Evolutionary conservation across 2,113 vertebrate genomes (phyloP), one percentile per base, ranked within the genome.

Genomic region (Poicephalus meyeri): DNA sequence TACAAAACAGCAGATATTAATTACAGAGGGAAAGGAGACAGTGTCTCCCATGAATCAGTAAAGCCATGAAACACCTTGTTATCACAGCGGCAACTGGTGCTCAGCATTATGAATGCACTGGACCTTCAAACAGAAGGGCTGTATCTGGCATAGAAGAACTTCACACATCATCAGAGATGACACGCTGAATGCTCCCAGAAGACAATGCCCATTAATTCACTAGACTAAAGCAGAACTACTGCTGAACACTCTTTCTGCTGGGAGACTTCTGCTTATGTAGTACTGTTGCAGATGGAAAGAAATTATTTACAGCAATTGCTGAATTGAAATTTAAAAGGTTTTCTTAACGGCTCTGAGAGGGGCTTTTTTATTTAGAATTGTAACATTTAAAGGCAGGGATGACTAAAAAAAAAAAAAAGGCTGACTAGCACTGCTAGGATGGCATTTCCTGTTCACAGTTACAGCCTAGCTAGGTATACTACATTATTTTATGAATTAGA

Each of bases 21-120:
- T 90, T 35, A 78, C 1, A 39, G 46, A 65, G 47, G 29, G 63
- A 79, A 93, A 68, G 53, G 50, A 89, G 20, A 58, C 31, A 28
- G 47, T 16, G 12, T 20, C 69, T 83, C 29, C 77, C 11, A 7
- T 52, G 78, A 95, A 87, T 89, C 78, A 81, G 29, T 60, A 79
- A 92, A 79, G 28, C 37, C 29, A 81, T 24, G 84, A 95, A 91
- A 72, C 11, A 12, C 39, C 44, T 47, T 33, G n/a, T 65, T n/a
- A 63, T 71, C 72, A 78, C 47, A 70, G 72, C 13, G 53, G 92
- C 74, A 87, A 80, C 24, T 77, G 46, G 44, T 63, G 78, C 37
- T 94, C 46, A 70, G 95, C 42, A 18, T 84, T 88, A 83, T 25
- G 39, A 91, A 95, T 33, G 50, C 86, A 91, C 53, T 35, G 90